phyloP scores from a whole-genome alignment of 1,140 invertebrate species.

The Cherax quadricarinatus region DNA sequence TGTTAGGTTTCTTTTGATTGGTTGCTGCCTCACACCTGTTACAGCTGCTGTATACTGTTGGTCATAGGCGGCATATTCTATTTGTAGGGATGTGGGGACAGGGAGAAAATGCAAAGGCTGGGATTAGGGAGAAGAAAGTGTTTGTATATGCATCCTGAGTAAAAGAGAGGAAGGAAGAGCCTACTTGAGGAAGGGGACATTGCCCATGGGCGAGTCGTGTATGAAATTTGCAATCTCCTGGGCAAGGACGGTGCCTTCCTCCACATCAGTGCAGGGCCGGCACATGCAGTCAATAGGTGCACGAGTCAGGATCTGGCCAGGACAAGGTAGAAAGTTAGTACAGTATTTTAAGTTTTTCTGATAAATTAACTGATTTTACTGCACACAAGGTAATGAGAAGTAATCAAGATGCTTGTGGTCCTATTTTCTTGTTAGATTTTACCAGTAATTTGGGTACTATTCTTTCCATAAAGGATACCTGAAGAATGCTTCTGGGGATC shows the following conservation, averaged over 20 bases:
- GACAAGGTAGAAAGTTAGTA: conserved; percentile 50
- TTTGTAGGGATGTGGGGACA: neutral
- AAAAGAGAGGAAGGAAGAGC: neutral
- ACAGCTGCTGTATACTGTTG: neutral
- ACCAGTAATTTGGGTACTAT: no score
- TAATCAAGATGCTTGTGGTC: no score
- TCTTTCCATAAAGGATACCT: no score
- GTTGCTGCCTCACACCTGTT: neutral
- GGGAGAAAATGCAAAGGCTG: neutral
- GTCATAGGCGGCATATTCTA: neutral
- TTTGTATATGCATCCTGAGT: neutral
- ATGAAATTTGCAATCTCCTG: conserved; percentile 92
- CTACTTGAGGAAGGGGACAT: conserved; percentile 72
- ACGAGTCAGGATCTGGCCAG: conserved; percentile 87
- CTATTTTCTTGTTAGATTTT: no score
- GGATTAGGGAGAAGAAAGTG: neutral
- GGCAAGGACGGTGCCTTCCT: conserved; percentile 90
- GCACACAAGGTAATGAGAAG: no score
- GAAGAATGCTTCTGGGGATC: no score
- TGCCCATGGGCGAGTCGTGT: conserved; percentile 83
- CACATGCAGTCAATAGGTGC: conserved; percentile 96
- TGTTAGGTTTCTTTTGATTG: neutral
- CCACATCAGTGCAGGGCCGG: conserved; percentile 91
- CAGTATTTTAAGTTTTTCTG: no score
- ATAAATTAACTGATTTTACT: no score